These are phyloP conservation scores for Karalla daura DNA, from an alignment of 2,797 vertebrate genomes.

Conservation along the genomic window DNA sequence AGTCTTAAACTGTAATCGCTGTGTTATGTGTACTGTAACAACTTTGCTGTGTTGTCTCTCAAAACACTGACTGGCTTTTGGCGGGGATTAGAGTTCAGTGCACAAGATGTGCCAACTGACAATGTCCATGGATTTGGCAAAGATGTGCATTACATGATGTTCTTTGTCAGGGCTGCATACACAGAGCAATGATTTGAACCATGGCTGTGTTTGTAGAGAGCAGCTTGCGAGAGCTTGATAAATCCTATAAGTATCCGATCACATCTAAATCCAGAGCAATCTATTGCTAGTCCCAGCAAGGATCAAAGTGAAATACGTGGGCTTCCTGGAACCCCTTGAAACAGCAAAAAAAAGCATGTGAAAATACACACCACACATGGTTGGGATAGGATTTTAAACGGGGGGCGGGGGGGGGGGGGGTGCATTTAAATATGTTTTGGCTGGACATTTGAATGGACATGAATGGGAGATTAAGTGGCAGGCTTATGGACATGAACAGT, in stretches of 20 bases:
- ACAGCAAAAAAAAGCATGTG: slow-evolving; percentile 36
- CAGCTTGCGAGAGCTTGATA: slow-evolving; percentile 76
- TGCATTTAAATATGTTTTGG: slow-evolving; percentile 26
- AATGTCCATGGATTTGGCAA: slow-evolving; percentile 78
- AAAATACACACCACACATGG: slow-evolving; percentile 7
- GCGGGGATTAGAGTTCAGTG: slow-evolving; percentile 65
- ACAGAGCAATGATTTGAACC: slow-evolving; percentile 65
- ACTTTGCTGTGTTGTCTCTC: slow-evolving; percentile 54
- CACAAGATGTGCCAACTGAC: slow-evolving; percentile 74
- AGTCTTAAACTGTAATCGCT: slow-evolving; percentile 57
- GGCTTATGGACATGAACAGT: slow-evolving; percentile 3
- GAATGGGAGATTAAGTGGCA: slow-evolving; percentile 42
- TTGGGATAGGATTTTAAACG: slow-evolving; percentile 30
- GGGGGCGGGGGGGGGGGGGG: neutral
- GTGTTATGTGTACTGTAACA: slow-evolving; percentile 52
- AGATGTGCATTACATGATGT: slow-evolving; percentile 71
- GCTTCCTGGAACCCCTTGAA: slow-evolving; percentile 46
- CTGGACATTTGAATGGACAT: slow-evolving; percentile 29
- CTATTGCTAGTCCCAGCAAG: slow-evolving; percentile 52
- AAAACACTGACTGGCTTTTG: slow-evolving; percentile 64
- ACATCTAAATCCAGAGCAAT: slow-evolving; percentile 75
- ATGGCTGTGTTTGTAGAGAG: slow-evolving; percentile 63
- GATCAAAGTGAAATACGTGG: slow-evolving; percentile 60
- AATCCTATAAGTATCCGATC: slow-evolving; percentile 78
- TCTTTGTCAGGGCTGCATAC: slow-evolving; percentile 73